Evolutionary conservation across 2,888 invertebrate species (phyloP).

Genomic region (Ochropleura plecta): DNA sequence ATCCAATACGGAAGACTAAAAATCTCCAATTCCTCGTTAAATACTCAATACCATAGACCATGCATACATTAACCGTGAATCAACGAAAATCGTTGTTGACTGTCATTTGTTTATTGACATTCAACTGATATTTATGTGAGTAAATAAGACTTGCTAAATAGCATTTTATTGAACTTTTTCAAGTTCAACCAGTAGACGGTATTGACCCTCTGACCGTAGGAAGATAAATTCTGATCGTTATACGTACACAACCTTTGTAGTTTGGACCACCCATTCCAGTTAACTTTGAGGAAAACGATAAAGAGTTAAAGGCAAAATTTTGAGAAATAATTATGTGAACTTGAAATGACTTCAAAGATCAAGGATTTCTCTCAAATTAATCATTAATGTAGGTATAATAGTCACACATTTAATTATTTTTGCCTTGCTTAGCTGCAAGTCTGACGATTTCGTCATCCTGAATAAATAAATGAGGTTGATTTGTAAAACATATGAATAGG

Average conservation of each 20-base stretch:
- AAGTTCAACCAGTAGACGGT: constrained; percentile 10
- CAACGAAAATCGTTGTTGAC: not conserved
- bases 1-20: too few relatives aligned
- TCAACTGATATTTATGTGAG: not conserved
- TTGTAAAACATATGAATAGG: too few relatives aligned
- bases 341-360: constrained; percentile 6
- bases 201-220: constrained; percentile 7
- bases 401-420: not conserved
- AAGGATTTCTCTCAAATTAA: not conserved
- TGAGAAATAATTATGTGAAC: not conserved
- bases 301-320: not conserved
- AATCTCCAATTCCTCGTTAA: too few relatives aligned
- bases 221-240: constrained; percentile 10
- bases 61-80: not conserved
- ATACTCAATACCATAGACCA: too few relatives aligned
- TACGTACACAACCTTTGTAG: constrained; percentile 22
- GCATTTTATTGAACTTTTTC: constrained; percentile 3
- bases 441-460: too few relatives aligned
- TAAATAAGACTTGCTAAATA: not conserved
- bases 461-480: too few relatives aligned
- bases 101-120: constrained; percentile 8
- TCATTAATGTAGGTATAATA: not conserved
- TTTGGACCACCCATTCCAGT: not conserved
- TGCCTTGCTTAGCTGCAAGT: not conserved
- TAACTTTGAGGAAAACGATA: not conserved